A percentile compares a stretch with the other conserved stretches of the same genome.
These are phyloP conservation scores for Mustelus asterias DNA, from an alignment of 2,113 vertebrate genomes.

Conservation along the genomic window DNA sequence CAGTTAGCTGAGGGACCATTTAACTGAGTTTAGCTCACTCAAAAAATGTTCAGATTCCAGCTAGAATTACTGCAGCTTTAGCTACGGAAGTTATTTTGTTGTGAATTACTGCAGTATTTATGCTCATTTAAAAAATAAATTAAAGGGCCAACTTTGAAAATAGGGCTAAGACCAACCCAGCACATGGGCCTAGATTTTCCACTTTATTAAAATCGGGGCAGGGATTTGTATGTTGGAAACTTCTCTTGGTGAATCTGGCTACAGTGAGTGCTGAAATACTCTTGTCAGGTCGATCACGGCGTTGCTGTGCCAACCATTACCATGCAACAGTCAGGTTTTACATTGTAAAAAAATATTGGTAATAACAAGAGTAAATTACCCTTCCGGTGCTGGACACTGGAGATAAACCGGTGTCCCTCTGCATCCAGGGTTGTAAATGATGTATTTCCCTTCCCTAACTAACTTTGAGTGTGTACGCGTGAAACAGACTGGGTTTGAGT, in stretches of 20 bases:
- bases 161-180: not conserved
- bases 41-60: not conserved
- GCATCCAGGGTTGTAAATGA: not conserved
- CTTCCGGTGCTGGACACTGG: not conserved
- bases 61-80: not conserved
- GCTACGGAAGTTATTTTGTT: not conserved
- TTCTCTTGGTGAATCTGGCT: not conserved
- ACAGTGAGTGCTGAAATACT: not conserved
- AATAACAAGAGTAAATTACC: not conserved
- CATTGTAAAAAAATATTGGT: not conserved
- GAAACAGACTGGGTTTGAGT: not conserved
- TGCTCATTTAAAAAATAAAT: not conserved
- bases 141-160: not conserved
- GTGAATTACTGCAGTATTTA: not conserved
- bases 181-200: not conserved
- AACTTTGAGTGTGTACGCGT: not conserved
- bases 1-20: not conserved
- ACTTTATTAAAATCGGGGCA: not conserved
- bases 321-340: not conserved
- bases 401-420: not conserved
- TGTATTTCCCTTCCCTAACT: not conserved
- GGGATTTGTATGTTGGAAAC: not conserved
- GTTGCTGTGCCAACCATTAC: not conserved
- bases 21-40: not conserved
- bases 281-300: not conserved